Evolutionary conservation across 1,140 invertebrate species (phyloP).

Genomic region (Parasteatoda tepidariorum): DNA sequence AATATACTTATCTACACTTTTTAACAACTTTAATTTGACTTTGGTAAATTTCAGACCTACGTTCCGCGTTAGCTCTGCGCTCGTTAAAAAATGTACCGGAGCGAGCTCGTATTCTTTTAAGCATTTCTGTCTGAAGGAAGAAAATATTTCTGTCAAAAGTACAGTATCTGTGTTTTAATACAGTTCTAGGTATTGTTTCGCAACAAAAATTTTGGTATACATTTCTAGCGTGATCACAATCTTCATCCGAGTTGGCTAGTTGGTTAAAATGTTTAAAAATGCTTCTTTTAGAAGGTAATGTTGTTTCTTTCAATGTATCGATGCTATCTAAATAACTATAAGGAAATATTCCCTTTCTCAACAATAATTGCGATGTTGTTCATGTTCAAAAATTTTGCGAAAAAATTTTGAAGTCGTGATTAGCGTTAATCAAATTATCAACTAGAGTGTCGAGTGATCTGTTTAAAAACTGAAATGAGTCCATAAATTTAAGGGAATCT

Average conservation of each 20-base stretch:
- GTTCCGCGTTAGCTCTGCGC: background rate
- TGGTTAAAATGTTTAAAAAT: background rate
- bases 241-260: background rate
- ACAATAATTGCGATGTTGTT: no score
- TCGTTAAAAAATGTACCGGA: background rate
- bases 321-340: no score
- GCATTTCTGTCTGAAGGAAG: background rate
- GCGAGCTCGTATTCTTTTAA: background rate
- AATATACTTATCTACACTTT: background rate
- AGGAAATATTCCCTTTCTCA: no score
- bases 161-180: background rate
- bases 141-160: background rate
- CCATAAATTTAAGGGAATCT: no score
- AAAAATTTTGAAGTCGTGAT: no score
- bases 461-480: no score
- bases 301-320: background rate
- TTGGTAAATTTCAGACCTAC: background rate
- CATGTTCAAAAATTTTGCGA: no score
- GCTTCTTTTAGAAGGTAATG: background rate
- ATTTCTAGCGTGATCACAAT: background rate
- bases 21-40: background rate
- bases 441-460: no score
- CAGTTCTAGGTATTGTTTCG: background rate
- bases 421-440: no score
- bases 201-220: background rate